These are phyloP conservation scores for Ianthella basta DNA, from an alignment of 37 sponge, comb jelly and placozoan species.

Conservation along the genomic window DNA sequence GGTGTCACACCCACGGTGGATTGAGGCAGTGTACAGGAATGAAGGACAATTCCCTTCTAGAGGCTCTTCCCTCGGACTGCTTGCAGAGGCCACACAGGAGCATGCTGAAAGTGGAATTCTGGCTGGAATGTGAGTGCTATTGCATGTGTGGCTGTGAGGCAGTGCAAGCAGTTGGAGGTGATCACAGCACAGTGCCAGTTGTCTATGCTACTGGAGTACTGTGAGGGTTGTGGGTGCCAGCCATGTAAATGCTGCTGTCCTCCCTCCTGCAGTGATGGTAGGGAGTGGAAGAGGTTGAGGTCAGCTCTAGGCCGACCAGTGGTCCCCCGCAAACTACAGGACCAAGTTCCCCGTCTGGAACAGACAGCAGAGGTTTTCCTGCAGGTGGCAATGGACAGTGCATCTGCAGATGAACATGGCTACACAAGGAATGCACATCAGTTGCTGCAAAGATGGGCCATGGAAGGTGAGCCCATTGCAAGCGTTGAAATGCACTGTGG, in stretches of 20 bases:
- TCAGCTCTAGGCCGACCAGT: conserved; percentile 35
- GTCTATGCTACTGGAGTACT: too few relatives aligned
- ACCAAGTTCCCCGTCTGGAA: conserved; percentile 17
- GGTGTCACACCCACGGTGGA: conserved; percentile 4
- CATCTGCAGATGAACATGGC: background rate
- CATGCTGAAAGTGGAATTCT: background rate
- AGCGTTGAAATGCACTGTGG: background rate
- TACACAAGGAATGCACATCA: conserved; percentile 1
- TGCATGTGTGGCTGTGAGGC: background rate
- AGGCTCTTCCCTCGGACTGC: conserved; percentile 22
- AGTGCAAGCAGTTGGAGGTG: too few relatives aligned
- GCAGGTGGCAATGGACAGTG: background rate
- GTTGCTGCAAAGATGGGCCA: conserved; percentile 32
- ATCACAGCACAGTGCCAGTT: too few relatives aligned
- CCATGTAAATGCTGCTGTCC: too few relatives aligned
- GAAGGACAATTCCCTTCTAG: conserved; percentile 7
- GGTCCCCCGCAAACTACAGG: conserved; percentile 31
- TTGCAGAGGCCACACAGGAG: conserved; percentile 12
- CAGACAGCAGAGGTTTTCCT: conserved; percentile 29
- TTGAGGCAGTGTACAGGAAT: conserved; percentile 13
- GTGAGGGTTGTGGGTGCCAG: too few relatives aligned
- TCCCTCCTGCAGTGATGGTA: conserved; percentile 28
- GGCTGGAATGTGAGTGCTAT: background rate
- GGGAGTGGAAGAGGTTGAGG: conserved; percentile 53
- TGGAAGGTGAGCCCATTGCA: conserved; percentile 45